Evolutionary conservation across 2,888 invertebrate genomes (phyloP), one percentile per base, ranked within the genome.

Genomic region (Melanophora roralis): DNA sequence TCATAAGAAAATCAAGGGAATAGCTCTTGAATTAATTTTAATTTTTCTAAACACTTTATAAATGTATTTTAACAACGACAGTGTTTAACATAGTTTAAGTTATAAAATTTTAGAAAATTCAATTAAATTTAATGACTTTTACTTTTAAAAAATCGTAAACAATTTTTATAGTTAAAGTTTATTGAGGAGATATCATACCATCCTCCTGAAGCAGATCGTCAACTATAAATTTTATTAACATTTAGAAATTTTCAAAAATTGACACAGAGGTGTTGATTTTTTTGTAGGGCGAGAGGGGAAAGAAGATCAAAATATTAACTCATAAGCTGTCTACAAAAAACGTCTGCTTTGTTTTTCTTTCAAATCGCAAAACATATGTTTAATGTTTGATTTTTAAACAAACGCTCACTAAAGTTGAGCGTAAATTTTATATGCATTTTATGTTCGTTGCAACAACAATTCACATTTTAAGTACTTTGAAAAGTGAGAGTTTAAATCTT

Each of bases 101-200:
- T 7, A 68, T 62, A 49, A 64, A 69, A 40, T 62, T 32, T 49
- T 1, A 16, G n/a, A 9, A 43, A 27, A 64, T 19, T 64, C 59
- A 67, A 74, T 65, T 65, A 74, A 74, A 59, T 43, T 74, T 67
- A 67, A 74, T 60, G 59, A 64, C 34, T 69, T 65, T 64, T 45
- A 49, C 68, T 69, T 47, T 55, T 43, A 34, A 62, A 43, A 62
- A 72, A 38, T 55, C 51, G 21, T 53, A 75, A 75, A 75, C 27
- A 75, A 55, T 32, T 55, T 57, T 43, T 40, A 65, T 60, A 23
- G 14, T 27, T 27, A 51, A 49, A 67, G 43, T 23, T 2, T 27
- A 51, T 40, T n/a, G 21, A 19, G 36, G 8, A 40, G 40, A 32
- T 14, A 19, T 53, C 40, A 32, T 27, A 40, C 45, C 36, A 62